These are phyloP conservation scores for Drosophila prosaltans DNA, from an alignment of 1,140 invertebrate genomes.

Conservation along the genomic window DNA sequence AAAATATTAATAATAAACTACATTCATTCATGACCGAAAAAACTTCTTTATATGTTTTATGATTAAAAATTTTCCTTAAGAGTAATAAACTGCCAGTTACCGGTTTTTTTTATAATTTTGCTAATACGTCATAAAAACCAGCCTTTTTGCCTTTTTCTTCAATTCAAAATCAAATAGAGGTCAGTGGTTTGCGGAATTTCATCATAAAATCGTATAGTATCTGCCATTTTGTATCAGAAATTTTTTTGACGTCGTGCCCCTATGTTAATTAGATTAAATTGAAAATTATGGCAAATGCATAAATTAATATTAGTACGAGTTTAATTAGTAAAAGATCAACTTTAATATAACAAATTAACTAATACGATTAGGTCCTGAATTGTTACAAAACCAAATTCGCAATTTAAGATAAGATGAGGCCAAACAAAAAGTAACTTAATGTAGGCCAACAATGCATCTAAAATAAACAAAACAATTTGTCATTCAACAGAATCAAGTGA, in stretches of 20 bases:
- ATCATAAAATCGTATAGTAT: conserved; percentile 16
- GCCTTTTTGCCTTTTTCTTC: background rate
- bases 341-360: background rate
- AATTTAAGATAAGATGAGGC: conserved; percentile 2
- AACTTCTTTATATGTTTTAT: background rate
- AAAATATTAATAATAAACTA: background rate
- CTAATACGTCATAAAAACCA: background rate
- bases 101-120: background rate
- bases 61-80: background rate
- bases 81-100: background rate
- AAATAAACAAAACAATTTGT: conserved; percentile 50
- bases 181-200: conserved; percentile 13
- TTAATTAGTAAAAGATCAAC: conserved; percentile 44
- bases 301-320: conserved; percentile 10
- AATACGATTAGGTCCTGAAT: conserved; percentile 9
- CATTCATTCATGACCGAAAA: too few relatives aligned
- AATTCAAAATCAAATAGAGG: background rate
- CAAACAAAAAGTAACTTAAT: background rate
- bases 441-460: conserved; percentile 51
- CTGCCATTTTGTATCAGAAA: conserved; percentile 12
- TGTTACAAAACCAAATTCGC: background rate
- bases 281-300: conserved; percentile 22
- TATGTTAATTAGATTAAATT: conserved; percentile 54
- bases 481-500: conserved; percentile 38
- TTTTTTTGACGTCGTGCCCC: conserved; percentile 14